Base-by-base conservation (phyloP, 2,113 vertebrate genomes). In the Neotoma lepida region DNA sequence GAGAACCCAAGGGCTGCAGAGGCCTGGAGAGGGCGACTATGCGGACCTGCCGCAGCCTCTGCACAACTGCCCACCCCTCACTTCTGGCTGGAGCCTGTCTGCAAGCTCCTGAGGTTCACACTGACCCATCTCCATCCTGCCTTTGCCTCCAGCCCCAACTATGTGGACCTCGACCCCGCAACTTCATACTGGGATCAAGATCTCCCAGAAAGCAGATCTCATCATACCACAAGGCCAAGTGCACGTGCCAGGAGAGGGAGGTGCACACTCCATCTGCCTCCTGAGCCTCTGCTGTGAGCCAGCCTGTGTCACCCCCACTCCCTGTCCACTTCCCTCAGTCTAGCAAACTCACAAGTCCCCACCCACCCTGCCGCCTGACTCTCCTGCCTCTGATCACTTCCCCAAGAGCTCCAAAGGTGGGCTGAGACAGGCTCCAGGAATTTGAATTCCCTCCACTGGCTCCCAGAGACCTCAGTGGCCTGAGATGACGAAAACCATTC, bases 21-120 rank as follows among this genome's bases (percentile, higher is more conserved):
- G 44, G 49, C 8, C 15, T 0, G 66, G 13, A 26, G 3, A 30
- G 0, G 7, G 28, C 0, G 0, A 17, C 5, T n/a, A 33, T 26
- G 0, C 18, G 61, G 49, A 0, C 77, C 35, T 8, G 80, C n/a
- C 28, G 26, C 39, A 26, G 14, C 13, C 46, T 89, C 13, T 81
- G 35, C 2, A 1, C n/a, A 9, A 0, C 15, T 2, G 44, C 61
- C 51, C 30, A 15, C 22, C 15, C 22, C 30, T 58, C 51, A 4
- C 28, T 6, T 13, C 12, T 28, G 26, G 2, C 58, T 81, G 54
- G 0, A 0, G 33, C 70, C 56, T 2, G 33, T 17, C 56, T 2
- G 24, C 1, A 26, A 20, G 70, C 58, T 44, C 78, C 20, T 0
- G 0, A 18, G 49, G 22, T 24, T 12, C 58, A 44, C 6, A 13